A percentile compares a stretch with the other conserved stretches of the same genome.
phyloP scores from a whole-genome alignment of 2,888 invertebrate genomes.

The Rhamnusium bicolor region DNA sequence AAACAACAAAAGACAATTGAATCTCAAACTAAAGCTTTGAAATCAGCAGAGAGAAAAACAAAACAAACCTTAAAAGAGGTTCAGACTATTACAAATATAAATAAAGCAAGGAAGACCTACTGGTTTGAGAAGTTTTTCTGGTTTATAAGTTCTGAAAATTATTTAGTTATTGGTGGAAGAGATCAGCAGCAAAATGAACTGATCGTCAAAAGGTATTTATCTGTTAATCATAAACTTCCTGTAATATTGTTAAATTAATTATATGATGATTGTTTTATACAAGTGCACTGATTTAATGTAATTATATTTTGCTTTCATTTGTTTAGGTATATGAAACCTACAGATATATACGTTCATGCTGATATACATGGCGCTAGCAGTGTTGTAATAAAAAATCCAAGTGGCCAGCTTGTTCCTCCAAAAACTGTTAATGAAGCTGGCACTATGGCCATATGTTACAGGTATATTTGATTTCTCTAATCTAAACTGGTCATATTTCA shows the following conservation, averaged over 20 bases:
- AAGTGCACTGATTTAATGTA: too few relatives aligned
- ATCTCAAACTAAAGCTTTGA: constrained; percentile 93
- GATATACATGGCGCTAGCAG: constrained; percentile 95
- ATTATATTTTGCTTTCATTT: too few relatives aligned
- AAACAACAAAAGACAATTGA: constrained; percentile 98
- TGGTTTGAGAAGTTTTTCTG: constrained; percentile 99
- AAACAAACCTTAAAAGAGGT: constrained; percentile 94
- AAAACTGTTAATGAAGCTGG: constrained; percentile 97
- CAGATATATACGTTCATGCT: constrained; percentile 97
- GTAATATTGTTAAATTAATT: too few relatives aligned
- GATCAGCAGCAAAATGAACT: constrained; percentile 99
- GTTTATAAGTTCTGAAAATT: constrained; percentile 98
- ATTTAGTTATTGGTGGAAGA: constrained; percentile 92
- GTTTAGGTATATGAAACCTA: constrained; percentile 79
- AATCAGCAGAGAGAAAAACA: constrained; percentile 96
- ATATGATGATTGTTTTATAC: too few relatives aligned
- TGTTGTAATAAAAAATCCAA: constrained; percentile 90
- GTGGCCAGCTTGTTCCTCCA: constrained; percentile 85
- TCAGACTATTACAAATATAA: constrained; percentile 91
- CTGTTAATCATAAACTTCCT: too few relatives aligned
- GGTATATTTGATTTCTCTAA: constrained; percentile 72
- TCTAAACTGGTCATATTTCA: too few relatives aligned
- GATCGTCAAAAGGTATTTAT: constrained; percentile 86
- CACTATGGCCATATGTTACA: constrained; percentile 94
- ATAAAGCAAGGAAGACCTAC: constrained; percentile 93